These are phyloP conservation scores for Oreochromis aureus DNA, from an alignment of 2,113 vertebrate genomes.

Conservation along the genomic window DNA sequence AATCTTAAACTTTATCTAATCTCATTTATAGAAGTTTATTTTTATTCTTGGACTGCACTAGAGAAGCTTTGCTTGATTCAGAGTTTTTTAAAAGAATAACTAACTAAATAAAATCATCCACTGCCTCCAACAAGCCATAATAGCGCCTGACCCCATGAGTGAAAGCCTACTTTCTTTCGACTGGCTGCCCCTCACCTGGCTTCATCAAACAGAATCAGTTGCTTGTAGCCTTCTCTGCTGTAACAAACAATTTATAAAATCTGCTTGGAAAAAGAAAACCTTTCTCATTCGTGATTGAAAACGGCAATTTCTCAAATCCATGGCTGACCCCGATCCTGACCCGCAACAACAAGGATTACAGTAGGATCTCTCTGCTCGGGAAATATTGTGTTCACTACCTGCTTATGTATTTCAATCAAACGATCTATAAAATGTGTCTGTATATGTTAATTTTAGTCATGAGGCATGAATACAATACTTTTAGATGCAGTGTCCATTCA, in stretches of 20 bases:
- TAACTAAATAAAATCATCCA: not conserved
- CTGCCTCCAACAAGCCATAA: not conserved
- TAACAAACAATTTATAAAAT: not conserved
- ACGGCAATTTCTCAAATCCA: not conserved
- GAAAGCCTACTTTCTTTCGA: not conserved
- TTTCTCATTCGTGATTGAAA: not conserved
- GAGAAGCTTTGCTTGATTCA: not conserved
- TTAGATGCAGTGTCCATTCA: not conserved
- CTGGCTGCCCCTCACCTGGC: not conserved
- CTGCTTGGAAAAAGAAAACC: not conserved
- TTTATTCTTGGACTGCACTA: not conserved
- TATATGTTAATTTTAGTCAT: not conserved
- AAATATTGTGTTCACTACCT: not conserved
- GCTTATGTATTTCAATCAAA: not conserved
- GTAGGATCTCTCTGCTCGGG: not conserved
- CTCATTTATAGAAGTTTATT: not conserved
- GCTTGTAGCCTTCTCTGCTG: not conserved
- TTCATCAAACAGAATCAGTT: not conserved
- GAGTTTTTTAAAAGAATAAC: not conserved
- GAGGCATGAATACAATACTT: not conserved
- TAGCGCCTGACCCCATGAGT: not conserved
- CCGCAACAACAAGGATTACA: not conserved
- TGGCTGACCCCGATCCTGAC: not conserved
- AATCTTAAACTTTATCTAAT: not conserved
- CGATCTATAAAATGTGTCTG: not conserved